Conservation (phyloP, 2,888 invertebrate species). For the Agrochola lota region DNA sequence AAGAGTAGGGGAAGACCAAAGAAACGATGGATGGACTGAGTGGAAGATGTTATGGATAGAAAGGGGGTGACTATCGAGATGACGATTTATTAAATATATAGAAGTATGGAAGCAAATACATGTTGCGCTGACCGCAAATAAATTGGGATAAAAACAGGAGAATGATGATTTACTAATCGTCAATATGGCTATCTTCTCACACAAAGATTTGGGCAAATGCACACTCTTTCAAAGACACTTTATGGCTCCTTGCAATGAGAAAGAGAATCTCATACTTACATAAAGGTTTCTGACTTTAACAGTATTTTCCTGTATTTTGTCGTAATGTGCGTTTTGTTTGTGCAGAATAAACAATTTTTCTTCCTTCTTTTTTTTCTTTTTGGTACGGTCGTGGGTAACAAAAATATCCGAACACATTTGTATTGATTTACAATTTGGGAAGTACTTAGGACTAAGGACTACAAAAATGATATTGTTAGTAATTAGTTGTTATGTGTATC, state of each 20-base stretch:
- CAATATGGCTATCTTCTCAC: not conserved
- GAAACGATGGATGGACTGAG: not conserved
- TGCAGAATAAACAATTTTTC: too few species aligned
- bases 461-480: too few species aligned
- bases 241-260: not conserved
- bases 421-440: too few species aligned
- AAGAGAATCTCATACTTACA: not conserved
- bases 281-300: not conserved
- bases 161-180: not conserved
- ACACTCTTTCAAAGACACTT: too few species aligned
- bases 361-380: too few species aligned
- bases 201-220: not conserved
- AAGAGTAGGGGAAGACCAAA: not conserved
- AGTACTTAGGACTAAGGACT: too few species aligned
- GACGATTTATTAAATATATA: too few species aligned
- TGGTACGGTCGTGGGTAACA: not conserved
- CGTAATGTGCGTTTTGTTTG: too few species aligned
- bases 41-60: not conserved
- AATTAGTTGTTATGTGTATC: too few species aligned
- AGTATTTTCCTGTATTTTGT: too few species aligned
- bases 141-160: not conserved
- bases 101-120: not conserved
- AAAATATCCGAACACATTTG: not conserved
- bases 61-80: too few species aligned
- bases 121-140: too few species aligned